Evolutionary conservation across 2,888 invertebrate species (phyloP).

Genomic region (Uloborus plumipes): DNA sequence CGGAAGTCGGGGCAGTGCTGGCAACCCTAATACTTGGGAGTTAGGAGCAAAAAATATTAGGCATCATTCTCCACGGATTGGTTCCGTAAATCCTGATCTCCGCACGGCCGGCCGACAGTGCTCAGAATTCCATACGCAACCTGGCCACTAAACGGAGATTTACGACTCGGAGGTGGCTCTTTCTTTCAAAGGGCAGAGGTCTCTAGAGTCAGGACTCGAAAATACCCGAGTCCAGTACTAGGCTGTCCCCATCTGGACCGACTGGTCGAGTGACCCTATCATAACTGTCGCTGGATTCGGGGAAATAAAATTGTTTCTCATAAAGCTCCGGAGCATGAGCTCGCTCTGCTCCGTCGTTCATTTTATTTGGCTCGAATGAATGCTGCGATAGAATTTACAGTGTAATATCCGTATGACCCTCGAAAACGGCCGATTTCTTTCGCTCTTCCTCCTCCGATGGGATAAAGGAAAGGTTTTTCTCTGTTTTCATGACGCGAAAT

Average conservation of each 20-base stretch:
- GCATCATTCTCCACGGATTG: conserved; percentile 63
- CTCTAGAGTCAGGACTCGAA: conserved; percentile 53
- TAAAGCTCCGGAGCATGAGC: conserved; percentile 56
- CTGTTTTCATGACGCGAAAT: too few species aligned
- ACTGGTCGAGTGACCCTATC: conserved; percentile 36
- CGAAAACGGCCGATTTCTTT: conserved; percentile 27
- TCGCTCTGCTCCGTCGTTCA: conserved; percentile 32
- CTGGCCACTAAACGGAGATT: conserved; percentile 65
- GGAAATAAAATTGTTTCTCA: conserved; percentile 65
- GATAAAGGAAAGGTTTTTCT: too few species aligned
- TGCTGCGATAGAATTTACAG: conserved; percentile 62
- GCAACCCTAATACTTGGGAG: conserved; percentile 22
- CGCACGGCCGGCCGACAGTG: conserved; percentile 56
- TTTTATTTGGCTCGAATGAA: conserved; percentile 63
- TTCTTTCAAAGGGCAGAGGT: conserved; percentile 59
- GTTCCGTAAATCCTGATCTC: conserved; percentile 65
- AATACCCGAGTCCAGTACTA: conserved; percentile 51
- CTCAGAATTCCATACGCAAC: conserved; percentile 65
- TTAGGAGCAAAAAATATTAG: conserved; percentile 60
- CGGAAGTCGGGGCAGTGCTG: background rate
- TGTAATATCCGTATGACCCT: conserved; percentile 60
- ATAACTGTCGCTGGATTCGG: conserved; percentile 62
- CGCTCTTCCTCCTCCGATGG: conserved; percentile 22
- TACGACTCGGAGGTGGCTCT: conserved; percentile 62
- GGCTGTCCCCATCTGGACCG: conserved; percentile 56